These are phyloP conservation scores for Sternotherus odoratus DNA, from an alignment of 2,797 vertebrate species.

Conservation along the genomic window DNA sequence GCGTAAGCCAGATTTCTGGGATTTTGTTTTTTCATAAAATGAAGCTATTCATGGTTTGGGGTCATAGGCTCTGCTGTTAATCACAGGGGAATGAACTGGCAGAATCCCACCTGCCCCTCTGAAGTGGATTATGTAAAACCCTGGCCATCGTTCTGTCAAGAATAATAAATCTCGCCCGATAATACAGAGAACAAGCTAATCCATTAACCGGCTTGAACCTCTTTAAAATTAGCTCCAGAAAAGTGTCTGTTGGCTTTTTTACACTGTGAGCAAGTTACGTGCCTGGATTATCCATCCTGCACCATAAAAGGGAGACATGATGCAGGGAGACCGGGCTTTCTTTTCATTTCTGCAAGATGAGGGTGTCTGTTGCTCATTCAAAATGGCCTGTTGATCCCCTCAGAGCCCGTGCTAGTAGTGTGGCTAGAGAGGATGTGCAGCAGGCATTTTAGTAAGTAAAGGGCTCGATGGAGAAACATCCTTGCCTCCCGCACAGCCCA, in stretches of 20 bases:
- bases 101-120: not conserved
- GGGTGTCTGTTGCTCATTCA: rapidly evolving
- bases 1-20: not conserved
- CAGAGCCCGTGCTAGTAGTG: not conserved
- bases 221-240: conserved; percentile 16
- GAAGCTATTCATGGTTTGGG: not conserved
- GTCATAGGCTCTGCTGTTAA: not conserved
- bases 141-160: not conserved
- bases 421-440: not conserved
- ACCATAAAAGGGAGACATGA: not conserved
- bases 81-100: not conserved
- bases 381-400: not conserved
- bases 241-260: conserved; percentile 13
- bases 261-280: not conserved
- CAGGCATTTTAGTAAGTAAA: not conserved
- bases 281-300: not conserved
- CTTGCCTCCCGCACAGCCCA: not conserved
- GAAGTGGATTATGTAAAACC: not conserved
- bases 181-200: not conserved
- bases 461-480: not conserved
- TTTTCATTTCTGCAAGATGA: not conserved
- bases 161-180: not conserved
- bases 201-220: rapidly evolving
- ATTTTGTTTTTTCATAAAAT: not conserved
- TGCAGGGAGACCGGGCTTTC: not conserved